A percentile compares a stretch with the other conserved stretches of the same genome.
These are phyloP conservation scores for Liparis tanakae DNA, from an alignment of 2,797 vertebrate species.

Conservation along the genomic window DNA sequence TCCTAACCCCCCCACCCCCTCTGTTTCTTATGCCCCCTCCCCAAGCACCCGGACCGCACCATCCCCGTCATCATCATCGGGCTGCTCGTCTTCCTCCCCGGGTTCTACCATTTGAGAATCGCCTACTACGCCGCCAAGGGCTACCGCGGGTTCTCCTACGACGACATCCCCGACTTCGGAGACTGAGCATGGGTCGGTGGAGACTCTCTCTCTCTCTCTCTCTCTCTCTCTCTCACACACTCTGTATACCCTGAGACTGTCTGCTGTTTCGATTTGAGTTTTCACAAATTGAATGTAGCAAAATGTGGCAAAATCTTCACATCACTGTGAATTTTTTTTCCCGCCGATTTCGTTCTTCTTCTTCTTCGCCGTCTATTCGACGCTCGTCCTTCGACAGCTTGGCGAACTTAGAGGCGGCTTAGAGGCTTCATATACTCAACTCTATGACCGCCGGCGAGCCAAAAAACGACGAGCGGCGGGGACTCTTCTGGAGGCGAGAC, in stretches of 20 bases:
- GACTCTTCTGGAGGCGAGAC: slow-evolving; percentile 8
- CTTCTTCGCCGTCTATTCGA: slow-evolving; percentile 11
- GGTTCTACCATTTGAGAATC: slow-evolving; percentile 96
- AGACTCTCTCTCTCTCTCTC: too few relatives aligned
- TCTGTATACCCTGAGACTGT: slow-evolving; percentile 20
- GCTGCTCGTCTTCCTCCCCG: slow-evolving; percentile 93
- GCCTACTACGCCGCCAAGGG: slow-evolving; percentile 95
- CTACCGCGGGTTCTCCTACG: slow-evolving; percentile 95
- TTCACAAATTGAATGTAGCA: slow-evolving; percentile 44
- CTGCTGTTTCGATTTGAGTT: slow-evolving; percentile 49
- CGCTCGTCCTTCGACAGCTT: slow-evolving; percentile 13
- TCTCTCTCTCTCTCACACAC: too few relatives aligned
- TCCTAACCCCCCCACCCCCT: neutral
- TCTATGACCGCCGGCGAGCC: slow-evolving; percentile 9
- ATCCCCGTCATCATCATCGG: slow-evolving; percentile 94
- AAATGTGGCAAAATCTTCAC: neutral
- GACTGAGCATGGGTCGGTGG: slow-evolving; percentile 79
- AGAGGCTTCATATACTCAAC: slow-evolving; percentile 25
- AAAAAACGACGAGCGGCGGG: slow-evolving; percentile 13
- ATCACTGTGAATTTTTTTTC: slow-evolving; percentile 3
- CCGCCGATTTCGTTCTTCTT: neutral
- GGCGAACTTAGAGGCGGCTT: too few relatives aligned
- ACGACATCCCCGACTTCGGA: slow-evolving; percentile 96
- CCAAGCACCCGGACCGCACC: slow-evolving; percentile 92
- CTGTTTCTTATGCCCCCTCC: slow-evolving; percentile 37